Evolutionary conservation across 2,888 invertebrate species (phyloP), one percentile per base, ranked within the genome.

Genomic region (Frankliniella intonsa): DNA sequence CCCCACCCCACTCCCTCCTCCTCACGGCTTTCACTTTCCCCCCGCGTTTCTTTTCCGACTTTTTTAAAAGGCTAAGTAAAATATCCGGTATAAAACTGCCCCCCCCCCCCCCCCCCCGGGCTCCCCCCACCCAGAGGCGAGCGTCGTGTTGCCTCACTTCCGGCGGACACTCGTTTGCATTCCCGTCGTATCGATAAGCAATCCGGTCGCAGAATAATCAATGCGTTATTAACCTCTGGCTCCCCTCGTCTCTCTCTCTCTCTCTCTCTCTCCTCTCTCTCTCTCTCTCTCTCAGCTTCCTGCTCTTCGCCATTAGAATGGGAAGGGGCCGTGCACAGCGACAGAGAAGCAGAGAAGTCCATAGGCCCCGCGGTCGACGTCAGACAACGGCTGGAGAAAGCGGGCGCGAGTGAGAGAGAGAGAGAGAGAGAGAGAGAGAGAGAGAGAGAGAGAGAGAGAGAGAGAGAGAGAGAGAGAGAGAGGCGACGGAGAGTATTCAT

Each of bases 131-230:
- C n/a, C 62, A 5, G 38, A 5, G 38, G 38, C 38, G 38, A 38
- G 2, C 38, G 38, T 38, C 14, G 12, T 62, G 19, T 62, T n/a
- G 8, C 62, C 17, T 38, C 17, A 1, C 62, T 62, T 62, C 62
- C 62, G 14, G 62, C 62, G 19, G 62, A 62, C 62, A 19, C 55
- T 65, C 69, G 69, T 69, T 69, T 69, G 69, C 69, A 69, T 69
- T 69, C 69, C 22, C 19, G 69, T 11, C 69, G 69, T 69, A 69
- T 69, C 69, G 69, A 69, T 22, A 69, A 22, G 69, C 69, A 69
- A 69, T 69, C 69, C 69, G 69, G 19, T 62, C 62, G 19, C 62
- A 14, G 69, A 69, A 69, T 69, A 69, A 69, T 69, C 69, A n/a
- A 69, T 69, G 9, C 69, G 69, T 22, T 22, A 69, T 69, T 22